These are phyloP conservation scores for Aphelenchoides fujianensis DNA, from an alignment of 1,140 invertebrate genomes.

Conservation along the genomic window DNA sequence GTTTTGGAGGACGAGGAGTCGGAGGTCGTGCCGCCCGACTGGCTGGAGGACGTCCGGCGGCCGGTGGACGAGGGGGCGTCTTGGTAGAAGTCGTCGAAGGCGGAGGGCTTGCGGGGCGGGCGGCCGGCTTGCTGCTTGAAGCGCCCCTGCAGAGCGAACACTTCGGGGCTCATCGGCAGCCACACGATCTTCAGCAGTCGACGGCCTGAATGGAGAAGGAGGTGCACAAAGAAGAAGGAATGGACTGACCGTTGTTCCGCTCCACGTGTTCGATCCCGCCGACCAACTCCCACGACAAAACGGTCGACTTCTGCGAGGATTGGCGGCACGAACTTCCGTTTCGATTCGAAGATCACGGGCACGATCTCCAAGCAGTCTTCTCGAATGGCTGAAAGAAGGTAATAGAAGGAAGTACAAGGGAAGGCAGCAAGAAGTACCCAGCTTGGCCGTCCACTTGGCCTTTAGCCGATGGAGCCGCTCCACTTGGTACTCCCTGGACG, in stretches of 20 bases:
- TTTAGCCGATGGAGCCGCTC: slow-evolving; percentile 11
- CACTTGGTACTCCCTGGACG: slow-evolving; percentile 11
- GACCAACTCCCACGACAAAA: slow-evolving; percentile 11
- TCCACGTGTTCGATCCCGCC: slow-evolving; percentile 2
- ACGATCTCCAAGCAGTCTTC: slow-evolving; percentile 11
- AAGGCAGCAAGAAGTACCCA: slow-evolving; percentile 4
- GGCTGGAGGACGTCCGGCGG: not conserved
- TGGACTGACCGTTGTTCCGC: not conserved
- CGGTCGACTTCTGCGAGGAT: slow-evolving; percentile 12
- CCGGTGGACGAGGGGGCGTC: not conserved
- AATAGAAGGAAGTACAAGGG: slow-evolving; percentile 21
- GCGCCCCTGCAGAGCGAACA: not conserved
- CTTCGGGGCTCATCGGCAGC: not conserved
- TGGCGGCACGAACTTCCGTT: not conserved
- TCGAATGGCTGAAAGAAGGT: slow-evolving; percentile 31
- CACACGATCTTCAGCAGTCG: not conserved
- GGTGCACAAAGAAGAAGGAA: not conserved
- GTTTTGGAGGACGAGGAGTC: slow-evolving; percentile 1
- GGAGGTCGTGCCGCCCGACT: not conserved
- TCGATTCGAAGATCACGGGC: slow-evolving; percentile 27
- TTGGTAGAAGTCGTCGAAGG: not conserved
- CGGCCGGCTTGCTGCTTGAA: not conserved
- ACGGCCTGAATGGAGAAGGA: not conserved
- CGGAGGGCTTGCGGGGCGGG: not conserved
- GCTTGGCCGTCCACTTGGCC: slow-evolving; percentile 3